A percentile compares a stretch with the other conserved stretches of the same genome.
Conservation (phyloP, 2,797 vertebrate genomes). For the Myotis daubentonii region DNA sequence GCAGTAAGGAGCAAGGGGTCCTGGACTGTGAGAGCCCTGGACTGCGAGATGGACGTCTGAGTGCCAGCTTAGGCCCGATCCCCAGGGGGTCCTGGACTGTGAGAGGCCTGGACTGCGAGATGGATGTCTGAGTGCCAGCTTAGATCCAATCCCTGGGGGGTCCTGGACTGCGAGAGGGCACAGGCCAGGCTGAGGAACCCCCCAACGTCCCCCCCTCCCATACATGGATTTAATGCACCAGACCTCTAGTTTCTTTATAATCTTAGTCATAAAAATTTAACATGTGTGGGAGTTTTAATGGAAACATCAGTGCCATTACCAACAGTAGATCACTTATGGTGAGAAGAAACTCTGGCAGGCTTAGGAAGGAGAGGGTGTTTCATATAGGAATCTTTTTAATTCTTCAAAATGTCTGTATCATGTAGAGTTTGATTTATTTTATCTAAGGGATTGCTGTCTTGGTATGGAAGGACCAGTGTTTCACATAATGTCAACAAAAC, state of each 20-base stretch:
- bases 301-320: not conserved
- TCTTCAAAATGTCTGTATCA: not conserved
- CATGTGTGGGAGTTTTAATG: not conserved
- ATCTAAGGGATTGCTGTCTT: not conserved
- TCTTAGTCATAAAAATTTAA: not conserved
- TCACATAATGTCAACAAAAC: fast-evolving
- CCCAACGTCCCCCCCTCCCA: too few relatives aligned
- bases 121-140: too few relatives aligned
- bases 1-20: too few relatives aligned
- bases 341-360: not conserved
- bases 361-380: not conserved
- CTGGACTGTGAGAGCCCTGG: too few relatives aligned
- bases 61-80: too few relatives aligned
- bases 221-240: too few relatives aligned
- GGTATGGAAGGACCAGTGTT: not conserved
- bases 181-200: too few relatives aligned
- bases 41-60: too few relatives aligned
- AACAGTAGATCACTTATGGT: not conserved
- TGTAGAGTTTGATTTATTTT: not conserved
- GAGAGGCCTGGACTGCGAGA: too few relatives aligned
- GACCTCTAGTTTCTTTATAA: not conserved
- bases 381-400: not conserved
- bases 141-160: too few relatives aligned
- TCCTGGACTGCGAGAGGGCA: too few relatives aligned
- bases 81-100: too few relatives aligned